Percentiles rank a stretch among this genome's conserved stretches.
Evolutionary conservation across 1,140 invertebrate species (phyloP).

Genomic region (Planococcus citri): DNA sequence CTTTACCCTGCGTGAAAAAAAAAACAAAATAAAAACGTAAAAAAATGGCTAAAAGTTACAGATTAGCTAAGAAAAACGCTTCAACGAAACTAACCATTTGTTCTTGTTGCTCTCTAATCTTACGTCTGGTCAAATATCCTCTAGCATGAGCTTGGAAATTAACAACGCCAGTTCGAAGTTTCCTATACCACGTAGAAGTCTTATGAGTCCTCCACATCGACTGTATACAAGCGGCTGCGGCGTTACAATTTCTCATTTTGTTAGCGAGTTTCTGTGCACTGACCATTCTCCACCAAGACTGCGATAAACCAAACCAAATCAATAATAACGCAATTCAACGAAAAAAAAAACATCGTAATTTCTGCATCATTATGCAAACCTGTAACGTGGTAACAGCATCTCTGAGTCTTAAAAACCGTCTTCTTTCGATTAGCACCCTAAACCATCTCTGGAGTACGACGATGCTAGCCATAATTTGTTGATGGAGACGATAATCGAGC

Average conservation of each 20-base stretch:
- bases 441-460: constrained; percentile 87
- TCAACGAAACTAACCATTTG: neutral
- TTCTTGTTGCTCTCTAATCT: constrained; percentile 25
- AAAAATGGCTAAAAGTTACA: too few relatives aligned
- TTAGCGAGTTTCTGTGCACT: constrained; percentile 39
- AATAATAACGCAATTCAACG: neutral
- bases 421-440: constrained; percentile 60
- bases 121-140: constrained; percentile 45
- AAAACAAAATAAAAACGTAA: neutral
- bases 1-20: neutral
- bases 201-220: constrained; percentile 55
- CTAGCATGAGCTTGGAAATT: constrained; percentile 58
- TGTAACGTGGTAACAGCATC: constrained; percentile 65
- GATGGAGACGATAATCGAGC: constrained; percentile 79
- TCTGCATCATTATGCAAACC: constrained; percentile 31
- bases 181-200: constrained; percentile 50
- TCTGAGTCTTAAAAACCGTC: constrained; percentile 59
- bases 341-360: neutral
- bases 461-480: constrained; percentile 85
- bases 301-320: too few relatives aligned
- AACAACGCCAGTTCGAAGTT: constrained; percentile 44
- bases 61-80: too few relatives aligned
- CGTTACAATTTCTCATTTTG: constrained; percentile 32
- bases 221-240: constrained; percentile 62
- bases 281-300: constrained; percentile 53